Base-by-base conservation (phyloP, 2,113 vertebrate species). In the Lophotis ruficrista region DNA sequence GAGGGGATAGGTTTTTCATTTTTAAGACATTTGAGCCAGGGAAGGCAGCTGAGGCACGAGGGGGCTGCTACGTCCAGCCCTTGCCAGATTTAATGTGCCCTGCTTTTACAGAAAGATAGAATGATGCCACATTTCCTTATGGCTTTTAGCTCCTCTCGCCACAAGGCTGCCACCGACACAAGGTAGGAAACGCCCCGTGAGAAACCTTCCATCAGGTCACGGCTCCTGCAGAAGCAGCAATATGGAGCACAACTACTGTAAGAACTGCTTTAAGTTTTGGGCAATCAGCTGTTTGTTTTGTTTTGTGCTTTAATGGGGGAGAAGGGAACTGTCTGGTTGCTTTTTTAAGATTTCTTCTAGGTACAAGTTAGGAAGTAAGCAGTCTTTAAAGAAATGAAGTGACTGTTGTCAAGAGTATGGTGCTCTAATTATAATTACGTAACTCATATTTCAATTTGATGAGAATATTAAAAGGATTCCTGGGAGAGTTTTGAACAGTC, bases 401-500 rank as follows among this genome's bases (percentile, higher is more conserved):
- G 58, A 81, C 53, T 38, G 68, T 87, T 95, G 91, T 30, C 92
- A 47, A 62, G 93, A 94, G 81, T 80, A 60, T n/a, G 72, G 71
- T 91, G 94, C 81, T 96, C 96, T 95, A 98, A 96, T 97, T 98
- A 97, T 85, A 64, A 95, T 97, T 93, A 91, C 78, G 48, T 96
- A 95, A 96, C 95, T 90, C 72, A 18, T 70, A 77, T 94, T 96
- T 97, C 96, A 98, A 97, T 98, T 97, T 97, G 94, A 94, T 96
- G 83, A 81, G 77, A 96, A 94, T 96, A 97, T 97, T 97, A 97
- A 96, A 96, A 93, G 92, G 82, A 85, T 97, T 95, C 97, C 96
- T 93, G 77, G 60, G 96, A 97, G 96, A 96, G 66, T 82, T 92
- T 81, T 87, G 70, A 84, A 30, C 82, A 85, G 76, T 56, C 96